Conservation (phyloP, 64 coral and sea anemone genomes). For the Montipora efflorescens region DNA sequence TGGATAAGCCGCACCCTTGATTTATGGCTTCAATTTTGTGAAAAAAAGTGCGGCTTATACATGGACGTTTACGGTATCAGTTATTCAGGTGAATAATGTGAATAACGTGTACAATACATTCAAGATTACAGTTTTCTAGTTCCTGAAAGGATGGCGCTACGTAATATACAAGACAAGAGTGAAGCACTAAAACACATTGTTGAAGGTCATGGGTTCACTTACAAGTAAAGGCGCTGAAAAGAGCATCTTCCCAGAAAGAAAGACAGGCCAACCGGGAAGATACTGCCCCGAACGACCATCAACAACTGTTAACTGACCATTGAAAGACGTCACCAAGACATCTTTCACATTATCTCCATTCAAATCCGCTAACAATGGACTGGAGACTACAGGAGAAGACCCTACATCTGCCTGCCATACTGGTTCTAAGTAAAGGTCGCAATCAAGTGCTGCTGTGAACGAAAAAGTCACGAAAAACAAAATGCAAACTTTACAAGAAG, state of each 20-base stretch:
- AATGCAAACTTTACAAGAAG: background rate
- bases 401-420: slow-evolving; percentile 72
- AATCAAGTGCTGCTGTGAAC: slow-evolving; percentile 34
- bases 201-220: background rate
- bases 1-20: no score
- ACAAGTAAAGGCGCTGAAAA: slow-evolving; percentile 88
- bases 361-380: slow-evolving; percentile 78
- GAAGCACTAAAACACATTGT: background rate
- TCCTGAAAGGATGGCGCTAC: no score
- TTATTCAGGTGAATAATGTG: no score
- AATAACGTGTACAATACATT: no score
- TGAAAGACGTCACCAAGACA: slow-evolving; percentile 74
- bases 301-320: slow-evolving; percentile 82
- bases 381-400: slow-evolving; percentile 83
- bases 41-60: no score
- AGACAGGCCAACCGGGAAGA: slow-evolving; percentile 82
- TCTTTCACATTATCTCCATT: slow-evolving; percentile 84
- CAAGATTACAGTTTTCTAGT: no score
- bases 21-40: no score
- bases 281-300: slow-evolving; percentile 77
- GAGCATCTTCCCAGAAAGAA: slow-evolving; percentile 67
- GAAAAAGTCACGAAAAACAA: background rate
- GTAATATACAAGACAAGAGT: background rate
- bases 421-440: slow-evolving; percentile 68
- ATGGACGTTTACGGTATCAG: no score